phyloP scores from a whole-genome alignment of 2,113 vertebrate species.

The Mus spicilegus region DNA sequence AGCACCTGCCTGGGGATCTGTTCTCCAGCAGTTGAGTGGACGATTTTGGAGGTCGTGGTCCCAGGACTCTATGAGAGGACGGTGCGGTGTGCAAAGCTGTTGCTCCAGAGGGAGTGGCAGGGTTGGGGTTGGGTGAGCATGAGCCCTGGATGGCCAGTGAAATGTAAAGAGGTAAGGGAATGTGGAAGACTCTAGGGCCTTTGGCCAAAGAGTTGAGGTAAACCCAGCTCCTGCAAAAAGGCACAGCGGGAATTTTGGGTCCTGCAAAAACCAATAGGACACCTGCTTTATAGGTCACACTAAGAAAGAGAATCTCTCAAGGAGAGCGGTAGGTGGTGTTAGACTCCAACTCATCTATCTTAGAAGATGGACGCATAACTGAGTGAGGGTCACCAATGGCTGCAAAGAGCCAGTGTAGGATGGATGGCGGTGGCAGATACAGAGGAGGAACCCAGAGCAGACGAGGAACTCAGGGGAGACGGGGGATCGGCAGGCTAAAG shows the following conservation, averaged over 20 bases:
- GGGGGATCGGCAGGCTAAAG: neutral
- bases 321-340: neutral
- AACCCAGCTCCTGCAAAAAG: conserved; percentile 30
- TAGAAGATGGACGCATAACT: neutral
- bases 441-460: neutral
- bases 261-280: neutral
- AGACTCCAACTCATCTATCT: conserved; percentile 38
- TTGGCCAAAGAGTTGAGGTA: neutral
- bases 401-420: neutral
- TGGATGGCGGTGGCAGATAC: neutral
- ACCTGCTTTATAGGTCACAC: conserved; percentile 33
- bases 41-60: neutral
- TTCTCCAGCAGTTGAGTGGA: neutral
- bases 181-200: neutral
- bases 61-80: neutral
- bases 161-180: neutral
- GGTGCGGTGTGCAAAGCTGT: neutral
- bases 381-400: neutral
- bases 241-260: neutral
- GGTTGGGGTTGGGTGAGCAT: neutral
- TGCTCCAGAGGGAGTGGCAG: neutral
- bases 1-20: neutral
- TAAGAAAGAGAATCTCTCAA: neutral
- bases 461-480: neutral
- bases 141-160: neutral